Conservation (phyloP, 2,797 vertebrate genomes). For the Gymnoscopelus microlampas region DNA sequence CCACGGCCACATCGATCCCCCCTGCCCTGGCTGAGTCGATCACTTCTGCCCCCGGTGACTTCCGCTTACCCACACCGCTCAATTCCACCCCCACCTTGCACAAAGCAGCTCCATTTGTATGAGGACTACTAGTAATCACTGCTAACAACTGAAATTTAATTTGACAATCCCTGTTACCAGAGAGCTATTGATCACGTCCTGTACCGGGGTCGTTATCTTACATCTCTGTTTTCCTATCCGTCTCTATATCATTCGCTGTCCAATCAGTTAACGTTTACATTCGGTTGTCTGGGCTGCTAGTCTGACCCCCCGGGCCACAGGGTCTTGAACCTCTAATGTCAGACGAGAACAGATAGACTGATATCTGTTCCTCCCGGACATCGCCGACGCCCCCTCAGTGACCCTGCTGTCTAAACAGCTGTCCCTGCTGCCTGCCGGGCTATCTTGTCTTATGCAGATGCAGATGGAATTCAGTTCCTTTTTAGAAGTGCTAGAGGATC, state of each 20-base stretch:
- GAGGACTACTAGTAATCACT: constrained; percentile 76
- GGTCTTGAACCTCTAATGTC: constrained; percentile 70
- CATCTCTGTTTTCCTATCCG: constrained; percentile 69
- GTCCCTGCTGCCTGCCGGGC: constrained; percentile 56
- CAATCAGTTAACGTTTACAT: constrained; percentile 68
- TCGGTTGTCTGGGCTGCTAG: constrained; percentile 39
- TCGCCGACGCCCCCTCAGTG: constrained; percentile 49
- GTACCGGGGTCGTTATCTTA: constrained; percentile 50
- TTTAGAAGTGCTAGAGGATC: constrained; percentile 29
- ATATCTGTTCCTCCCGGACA: constrained; percentile 60
- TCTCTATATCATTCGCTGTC: constrained; percentile 62
- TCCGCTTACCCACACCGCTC: constrained; percentile 51
- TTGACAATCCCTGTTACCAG: constrained; percentile 76
- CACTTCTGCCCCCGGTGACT: constrained; percentile 68
- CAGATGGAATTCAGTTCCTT: constrained; percentile 38
- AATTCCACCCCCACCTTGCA: constrained; percentile 68
- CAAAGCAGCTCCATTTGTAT: constrained; percentile 68
- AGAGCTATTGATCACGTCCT: constrained; percentile 75
- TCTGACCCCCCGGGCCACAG: constrained; percentile 30
- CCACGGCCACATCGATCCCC: constrained; percentile 73
- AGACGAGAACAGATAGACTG: constrained; percentile 68
- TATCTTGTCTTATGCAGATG: constrained; percentile 54
- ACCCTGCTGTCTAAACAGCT: constrained; percentile 58
- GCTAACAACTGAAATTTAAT: constrained; percentile 82
- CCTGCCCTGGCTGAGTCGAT: constrained; percentile 69